Conservation (phyloP, 2,113 vertebrate species). For the Anhinga rufa region DNA sequence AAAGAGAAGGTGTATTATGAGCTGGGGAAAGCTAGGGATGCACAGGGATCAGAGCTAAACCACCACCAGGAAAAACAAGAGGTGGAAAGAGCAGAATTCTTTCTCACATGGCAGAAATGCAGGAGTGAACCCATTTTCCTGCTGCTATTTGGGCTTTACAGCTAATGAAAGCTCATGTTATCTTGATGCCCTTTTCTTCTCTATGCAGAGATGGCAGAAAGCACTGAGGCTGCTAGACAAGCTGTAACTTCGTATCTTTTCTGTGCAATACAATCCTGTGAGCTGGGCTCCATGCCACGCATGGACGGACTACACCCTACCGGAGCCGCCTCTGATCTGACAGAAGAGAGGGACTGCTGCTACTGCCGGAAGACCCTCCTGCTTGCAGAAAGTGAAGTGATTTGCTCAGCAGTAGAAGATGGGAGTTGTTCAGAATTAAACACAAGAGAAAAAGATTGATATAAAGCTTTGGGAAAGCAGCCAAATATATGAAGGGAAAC, state of each 20-base stretch:
- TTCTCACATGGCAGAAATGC: background rate
- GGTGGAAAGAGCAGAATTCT: background rate
- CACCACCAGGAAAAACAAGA: background rate
- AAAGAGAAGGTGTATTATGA: background rate
- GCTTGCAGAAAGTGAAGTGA: background rate
- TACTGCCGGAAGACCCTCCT: background rate
- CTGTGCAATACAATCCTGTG: background rate
- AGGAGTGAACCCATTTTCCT: background rate
- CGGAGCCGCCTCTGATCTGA: background rate
- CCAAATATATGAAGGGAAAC: background rate
- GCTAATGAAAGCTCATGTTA: background rate
- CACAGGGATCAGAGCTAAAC: background rate
- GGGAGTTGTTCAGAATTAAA: background rate
- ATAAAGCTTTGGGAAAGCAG: constrained; percentile 13
- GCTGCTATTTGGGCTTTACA: background rate
- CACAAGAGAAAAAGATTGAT: background rate
- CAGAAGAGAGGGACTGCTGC: background rate
- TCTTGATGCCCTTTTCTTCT: background rate
- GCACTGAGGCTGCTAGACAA: background rate
- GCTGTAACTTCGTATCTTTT: background rate
- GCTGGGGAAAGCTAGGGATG: background rate
- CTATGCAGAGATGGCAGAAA: background rate
- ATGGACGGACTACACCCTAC: background rate
- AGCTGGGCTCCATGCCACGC: background rate
- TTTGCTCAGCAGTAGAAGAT: background rate